These are phyloP conservation scores for Tiphia femorata DNA, from an alignment of 2,888 invertebrate species.

Conservation along the genomic window DNA sequence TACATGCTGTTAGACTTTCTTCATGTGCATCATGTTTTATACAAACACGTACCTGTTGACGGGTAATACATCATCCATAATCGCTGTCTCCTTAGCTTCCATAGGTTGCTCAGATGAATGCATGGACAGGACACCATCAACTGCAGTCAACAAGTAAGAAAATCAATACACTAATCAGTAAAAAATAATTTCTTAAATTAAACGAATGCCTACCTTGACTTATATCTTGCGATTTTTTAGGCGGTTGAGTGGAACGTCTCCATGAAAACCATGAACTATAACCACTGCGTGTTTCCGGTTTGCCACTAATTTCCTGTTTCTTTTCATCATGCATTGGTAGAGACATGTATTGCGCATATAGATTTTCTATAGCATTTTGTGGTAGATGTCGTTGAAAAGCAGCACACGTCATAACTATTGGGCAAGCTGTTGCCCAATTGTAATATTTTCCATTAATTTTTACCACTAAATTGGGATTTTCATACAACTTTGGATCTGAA, in stretches of 20 bases:
- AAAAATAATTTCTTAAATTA: conserved; percentile 6
- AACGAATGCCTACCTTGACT: conserved; percentile 53
- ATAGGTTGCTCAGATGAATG: conserved; percentile 40
- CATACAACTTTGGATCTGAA: conserved; percentile 80
- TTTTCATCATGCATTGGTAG: conserved; percentile 57
- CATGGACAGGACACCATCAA: conserved; percentile 38
- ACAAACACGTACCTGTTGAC: conserved; percentile 21
- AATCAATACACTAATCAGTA: background rate
- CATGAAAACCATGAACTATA: conserved; percentile 74
- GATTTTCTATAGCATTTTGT: conserved; percentile 64
- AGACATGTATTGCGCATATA: conserved; percentile 57
- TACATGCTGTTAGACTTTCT: background rate
- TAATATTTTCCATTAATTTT: conserved; percentile 89
- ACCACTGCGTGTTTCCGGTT: conserved; percentile 53
- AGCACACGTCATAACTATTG: conserved; percentile 88
- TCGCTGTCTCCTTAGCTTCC: conserved; percentile 35
- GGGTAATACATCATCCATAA: conserved; percentile 26
- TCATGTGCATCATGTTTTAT: background rate
- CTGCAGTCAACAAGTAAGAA: conserved; percentile 26
- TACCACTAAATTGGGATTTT: conserved; percentile 87
- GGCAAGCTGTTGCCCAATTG: conserved; percentile 92
- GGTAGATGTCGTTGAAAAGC: conserved; percentile 90
- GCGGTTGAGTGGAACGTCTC: conserved; percentile 66
- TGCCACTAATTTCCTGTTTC: conserved; percentile 49
- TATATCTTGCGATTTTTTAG: conserved; percentile 53